Conservation (phyloP, 2,888 invertebrate genomes). For the Acleris holmiana region DNA sequence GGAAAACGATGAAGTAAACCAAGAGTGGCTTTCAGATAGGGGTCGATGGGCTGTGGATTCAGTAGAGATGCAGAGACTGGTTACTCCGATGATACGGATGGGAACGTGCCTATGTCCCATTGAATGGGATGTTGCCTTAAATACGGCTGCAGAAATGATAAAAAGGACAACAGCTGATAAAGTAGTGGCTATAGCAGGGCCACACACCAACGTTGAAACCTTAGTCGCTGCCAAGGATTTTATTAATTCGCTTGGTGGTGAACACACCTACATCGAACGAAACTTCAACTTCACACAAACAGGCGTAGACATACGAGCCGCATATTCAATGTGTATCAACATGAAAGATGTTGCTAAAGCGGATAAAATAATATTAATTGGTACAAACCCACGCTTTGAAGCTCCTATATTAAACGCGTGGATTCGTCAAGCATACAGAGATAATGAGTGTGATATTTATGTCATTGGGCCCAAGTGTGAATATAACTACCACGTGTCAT, state of each 20-base stretch:
- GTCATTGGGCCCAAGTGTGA: constrained; percentile 95
- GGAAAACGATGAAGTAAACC: constrained; percentile 87
- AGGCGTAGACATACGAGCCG: constrained; percentile 61
- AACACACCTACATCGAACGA: constrained; percentile 66
- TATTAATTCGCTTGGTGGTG: constrained; percentile 66
- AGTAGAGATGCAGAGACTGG: constrained; percentile 95
- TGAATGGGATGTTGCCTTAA: constrained; percentile 97
- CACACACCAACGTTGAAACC: constrained; percentile 71
- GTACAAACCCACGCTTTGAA: constrained; percentile 98
- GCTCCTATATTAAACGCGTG: constrained; percentile 98
- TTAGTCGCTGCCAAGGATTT: constrained; percentile 72
- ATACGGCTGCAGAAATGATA: constrained; percentile 86
- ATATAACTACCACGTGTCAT: constrained; percentile 88
- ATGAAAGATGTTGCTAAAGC: constrained; percentile 90
- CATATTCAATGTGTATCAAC: constrained; percentile 76
- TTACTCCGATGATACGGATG: constrained; percentile 94
- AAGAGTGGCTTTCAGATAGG: constrained; percentile 99
- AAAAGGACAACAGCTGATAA: constrained; percentile 85
- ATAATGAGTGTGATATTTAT: constrained; percentile 94
- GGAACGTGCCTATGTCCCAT: constrained; percentile 89
- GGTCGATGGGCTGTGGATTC: constrained; percentile 98
- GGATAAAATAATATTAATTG: constrained; percentile 95
- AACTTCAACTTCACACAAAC: constrained; percentile 52
- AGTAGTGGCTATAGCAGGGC: constrained; percentile 69
- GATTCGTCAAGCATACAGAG: constrained; percentile 95